phyloP scores from a whole-genome alignment of 2,797 vertebrate genomes.

The Hozukius guyotensis region DNA sequence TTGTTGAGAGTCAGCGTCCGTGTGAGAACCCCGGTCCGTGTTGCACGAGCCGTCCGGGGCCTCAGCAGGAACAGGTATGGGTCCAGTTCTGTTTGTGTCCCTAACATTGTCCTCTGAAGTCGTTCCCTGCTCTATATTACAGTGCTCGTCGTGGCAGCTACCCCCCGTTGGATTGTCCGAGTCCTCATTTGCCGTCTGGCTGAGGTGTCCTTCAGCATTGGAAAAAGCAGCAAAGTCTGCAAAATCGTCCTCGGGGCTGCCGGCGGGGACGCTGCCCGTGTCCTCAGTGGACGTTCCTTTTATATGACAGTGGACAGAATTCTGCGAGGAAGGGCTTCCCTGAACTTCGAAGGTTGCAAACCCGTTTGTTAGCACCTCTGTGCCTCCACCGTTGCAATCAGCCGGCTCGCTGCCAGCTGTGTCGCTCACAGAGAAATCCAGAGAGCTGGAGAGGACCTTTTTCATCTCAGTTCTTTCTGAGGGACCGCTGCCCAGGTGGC shows the following conservation, averaged over 20 bases:
- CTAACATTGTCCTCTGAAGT: slow-evolving; percentile 63
- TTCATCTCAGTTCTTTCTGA: slow-evolving; percentile 80
- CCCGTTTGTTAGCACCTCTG: slow-evolving; percentile 92
- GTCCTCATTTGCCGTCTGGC: slow-evolving; percentile 59
- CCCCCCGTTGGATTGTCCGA: slow-evolving; percentile 16
- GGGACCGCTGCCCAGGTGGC: slow-evolving; percentile 77
- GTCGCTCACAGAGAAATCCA: slow-evolving; percentile 40
- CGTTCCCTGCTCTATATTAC: slow-evolving; percentile 50
- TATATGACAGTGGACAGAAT: slow-evolving; percentile 52
- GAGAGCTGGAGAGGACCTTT: slow-evolving; percentile 58
- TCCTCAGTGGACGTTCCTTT: slow-evolving; percentile 69
- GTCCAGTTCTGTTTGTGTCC: slow-evolving; percentile 62
- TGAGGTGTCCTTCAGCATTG: slow-evolving; percentile 49
- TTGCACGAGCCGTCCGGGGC: slow-evolving; percentile 51
- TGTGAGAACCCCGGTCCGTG: slow-evolving; percentile 58
- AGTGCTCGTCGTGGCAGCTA: slow-evolving; percentile 29
- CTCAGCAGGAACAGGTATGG: not conserved
- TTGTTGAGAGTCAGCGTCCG: slow-evolving; percentile 47
- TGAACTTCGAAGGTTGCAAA: slow-evolving; percentile 82
- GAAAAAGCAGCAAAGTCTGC: slow-evolving; percentile 93
- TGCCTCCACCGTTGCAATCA: slow-evolving; percentile 85
- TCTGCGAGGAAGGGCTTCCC: slow-evolving; percentile 77
- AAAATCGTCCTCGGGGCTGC: slow-evolving; percentile 83
- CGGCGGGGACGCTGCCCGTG: slow-evolving; percentile 56
- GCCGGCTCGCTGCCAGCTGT: slow-evolving; percentile 67